phyloP scores from a whole-genome alignment of 2,113 vertebrate species.

The Cromileptes altivelis region DNA sequence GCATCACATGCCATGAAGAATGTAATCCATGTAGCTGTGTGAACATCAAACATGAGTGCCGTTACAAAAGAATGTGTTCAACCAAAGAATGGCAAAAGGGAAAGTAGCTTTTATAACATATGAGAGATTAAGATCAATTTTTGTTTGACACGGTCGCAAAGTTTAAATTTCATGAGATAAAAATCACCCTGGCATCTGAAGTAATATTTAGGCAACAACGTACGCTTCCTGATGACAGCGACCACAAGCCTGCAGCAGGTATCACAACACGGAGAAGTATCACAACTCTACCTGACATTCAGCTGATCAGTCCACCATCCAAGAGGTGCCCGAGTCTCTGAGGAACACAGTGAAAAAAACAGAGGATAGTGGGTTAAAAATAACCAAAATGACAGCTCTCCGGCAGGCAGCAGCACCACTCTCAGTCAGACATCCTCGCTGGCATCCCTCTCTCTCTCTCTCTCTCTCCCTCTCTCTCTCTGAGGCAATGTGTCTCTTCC shows the following conservation, averaged over 20 bases:
- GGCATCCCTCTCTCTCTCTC: constrained; percentile 28
- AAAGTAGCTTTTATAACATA: not conserved
- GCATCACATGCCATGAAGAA: constrained; percentile 52
- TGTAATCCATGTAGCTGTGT: constrained; percentile 34
- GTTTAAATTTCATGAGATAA: not conserved
- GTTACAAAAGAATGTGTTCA: not conserved
- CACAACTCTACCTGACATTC: constrained; percentile 80
- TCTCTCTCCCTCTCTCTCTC: constrained; percentile 26
- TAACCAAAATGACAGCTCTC: constrained; percentile 57
- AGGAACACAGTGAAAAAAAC: constrained; percentile 18
- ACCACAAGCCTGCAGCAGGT: constrained; percentile 20
- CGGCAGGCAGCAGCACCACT: constrained; percentile 13
- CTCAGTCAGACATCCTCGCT: constrained; percentile 62
- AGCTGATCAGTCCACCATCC: constrained; percentile 75
- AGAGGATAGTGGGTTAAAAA: constrained; percentile 48
- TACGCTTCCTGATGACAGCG: constrained; percentile 9
- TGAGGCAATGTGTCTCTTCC: constrained; percentile 49
- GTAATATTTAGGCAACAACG: constrained; percentile 12
- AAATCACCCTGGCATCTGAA: constrained; percentile 17
- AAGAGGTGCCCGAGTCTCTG: constrained; percentile 46
- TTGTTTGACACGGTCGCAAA: not conserved
- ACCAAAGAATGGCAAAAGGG: not conserved
- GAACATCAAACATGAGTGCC: constrained; percentile 27
- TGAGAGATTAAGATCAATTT: not conserved
- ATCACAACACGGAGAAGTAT: constrained; percentile 26